Percentiles rank a stretch among this genome's conserved stretches.
These are phyloP conservation scores for Egretta garzetta DNA, from an alignment of 2,113 vertebrate genomes.

Conservation along the genomic window DNA sequence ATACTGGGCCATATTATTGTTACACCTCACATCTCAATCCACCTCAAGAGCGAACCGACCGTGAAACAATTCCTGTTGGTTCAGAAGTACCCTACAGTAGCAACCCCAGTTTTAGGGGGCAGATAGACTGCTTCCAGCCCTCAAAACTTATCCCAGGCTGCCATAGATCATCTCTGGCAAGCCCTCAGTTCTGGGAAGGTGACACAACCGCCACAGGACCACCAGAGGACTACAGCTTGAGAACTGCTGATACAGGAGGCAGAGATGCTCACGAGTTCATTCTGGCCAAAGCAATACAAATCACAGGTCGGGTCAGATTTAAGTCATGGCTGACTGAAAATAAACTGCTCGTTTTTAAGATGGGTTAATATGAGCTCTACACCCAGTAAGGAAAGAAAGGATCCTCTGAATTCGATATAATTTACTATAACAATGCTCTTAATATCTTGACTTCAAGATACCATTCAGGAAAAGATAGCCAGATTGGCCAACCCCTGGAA, in stretches of 20 bases:
- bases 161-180: too few species aligned
- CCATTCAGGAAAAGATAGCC: not conserved
- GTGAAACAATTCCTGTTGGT: rapidly evolving
- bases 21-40: too few species aligned
- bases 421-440: not conserved
- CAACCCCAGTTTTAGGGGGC: not conserved
- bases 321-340: not conserved
- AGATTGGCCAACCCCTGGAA: not conserved
- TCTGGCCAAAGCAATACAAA: not conserved
- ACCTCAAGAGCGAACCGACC: not conserved
- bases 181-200: not conserved
- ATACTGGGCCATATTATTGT: not conserved
- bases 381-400: not conserved
- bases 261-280: not conserved
- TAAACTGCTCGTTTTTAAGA: not conserved
- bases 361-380: not conserved
- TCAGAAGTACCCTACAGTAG: not conserved
- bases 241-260: not conserved
- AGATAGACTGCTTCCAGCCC: not conserved
- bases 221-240: not conserved
- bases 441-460: not conserved
- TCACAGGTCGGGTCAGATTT: too few species aligned
- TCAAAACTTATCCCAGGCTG: not conserved
- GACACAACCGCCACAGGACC: not conserved
- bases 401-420: not conserved